A percentile compares a stretch with the other conserved stretches of the same genome.
Conservation (phyloP, 2,888 invertebrate species). For the Teleiodes luculella region DNA sequence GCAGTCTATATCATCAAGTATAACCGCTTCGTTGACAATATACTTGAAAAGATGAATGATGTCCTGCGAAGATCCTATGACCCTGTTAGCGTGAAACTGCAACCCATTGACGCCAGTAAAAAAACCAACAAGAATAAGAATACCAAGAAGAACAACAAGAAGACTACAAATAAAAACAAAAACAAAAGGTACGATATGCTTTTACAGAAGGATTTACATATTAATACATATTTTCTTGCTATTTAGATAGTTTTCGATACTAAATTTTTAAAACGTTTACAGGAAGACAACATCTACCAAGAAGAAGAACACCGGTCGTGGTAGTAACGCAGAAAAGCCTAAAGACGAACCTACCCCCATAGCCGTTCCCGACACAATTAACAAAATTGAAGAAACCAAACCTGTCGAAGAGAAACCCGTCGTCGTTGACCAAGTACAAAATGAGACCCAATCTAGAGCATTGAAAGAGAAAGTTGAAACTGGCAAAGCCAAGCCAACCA, state of each 20-base stretch:
- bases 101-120: conserved; percentile 76
- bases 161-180: conserved; percentile 55
- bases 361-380: conserved; percentile 37
- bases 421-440: conserved; percentile 29
- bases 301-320: conserved; percentile 63
- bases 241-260: background rate
- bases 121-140: conserved; percentile 73
- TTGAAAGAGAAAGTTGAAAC: conserved; percentile 51
- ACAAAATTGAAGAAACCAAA: conserved; percentile 41
- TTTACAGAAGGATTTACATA: too few relatives aligned
- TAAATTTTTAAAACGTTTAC: conserved; percentile 6
- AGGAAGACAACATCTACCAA: conserved; percentile 60
- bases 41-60: conserved; percentile 88
- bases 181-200: conserved; percentile 50
- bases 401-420: conserved; percentile 28
- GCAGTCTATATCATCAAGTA: conserved; percentile 88
- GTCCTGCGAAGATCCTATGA: conserved; percentile 89
- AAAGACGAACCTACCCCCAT: conserved; percentile 31
- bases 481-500: conserved; percentile 60
- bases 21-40: conserved; percentile 91
- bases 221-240: background rate
- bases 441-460: conserved; percentile 47
- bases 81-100: conserved; percentile 88
- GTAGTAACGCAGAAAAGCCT: conserved; percentile 37
- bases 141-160: conserved; percentile 51